phyloP scores from a whole-genome alignment of 2,797 vertebrate species.

The Leuciscus waleckii region DNA sequence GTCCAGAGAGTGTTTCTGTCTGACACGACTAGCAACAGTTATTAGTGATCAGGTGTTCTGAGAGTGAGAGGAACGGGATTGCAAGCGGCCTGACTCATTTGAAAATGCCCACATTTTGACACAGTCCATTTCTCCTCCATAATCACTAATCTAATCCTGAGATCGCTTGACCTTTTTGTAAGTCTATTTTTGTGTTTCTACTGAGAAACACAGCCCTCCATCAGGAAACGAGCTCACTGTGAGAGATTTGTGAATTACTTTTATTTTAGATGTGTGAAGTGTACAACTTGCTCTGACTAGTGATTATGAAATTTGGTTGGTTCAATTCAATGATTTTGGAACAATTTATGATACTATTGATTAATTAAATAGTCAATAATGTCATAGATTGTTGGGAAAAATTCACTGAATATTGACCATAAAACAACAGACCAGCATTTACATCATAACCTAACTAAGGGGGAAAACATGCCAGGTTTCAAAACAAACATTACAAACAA shows the following conservation, averaged over 20 bases:
- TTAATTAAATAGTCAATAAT: not conserved
- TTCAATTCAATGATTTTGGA: not conserved
- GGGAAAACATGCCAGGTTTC: no score
- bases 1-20: not conserved
- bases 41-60: not conserved
- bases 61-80: not conserved
- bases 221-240: not conserved
- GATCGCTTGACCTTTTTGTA: constrained; percentile 13
- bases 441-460: no score
- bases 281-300: not conserved
- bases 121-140: constrained; percentile 36
- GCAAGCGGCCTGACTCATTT: constrained; percentile 18
- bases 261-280: not conserved
- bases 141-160: constrained; percentile 22
- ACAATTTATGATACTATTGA: not conserved
- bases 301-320: not conserved
- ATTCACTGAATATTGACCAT: not conserved
- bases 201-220: not conserved
- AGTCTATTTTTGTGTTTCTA: constrained; percentile 4
- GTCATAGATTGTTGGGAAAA: not conserved
- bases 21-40: not conserved
- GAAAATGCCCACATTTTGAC: constrained; percentile 11
- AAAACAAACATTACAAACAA: no score
- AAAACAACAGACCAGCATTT: not conserved
- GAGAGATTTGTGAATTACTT: not conserved